These are phyloP conservation scores for Numenius phaeopus DNA, from an alignment of 2,797 vertebrate species.

Conservation along the genomic window DNA sequence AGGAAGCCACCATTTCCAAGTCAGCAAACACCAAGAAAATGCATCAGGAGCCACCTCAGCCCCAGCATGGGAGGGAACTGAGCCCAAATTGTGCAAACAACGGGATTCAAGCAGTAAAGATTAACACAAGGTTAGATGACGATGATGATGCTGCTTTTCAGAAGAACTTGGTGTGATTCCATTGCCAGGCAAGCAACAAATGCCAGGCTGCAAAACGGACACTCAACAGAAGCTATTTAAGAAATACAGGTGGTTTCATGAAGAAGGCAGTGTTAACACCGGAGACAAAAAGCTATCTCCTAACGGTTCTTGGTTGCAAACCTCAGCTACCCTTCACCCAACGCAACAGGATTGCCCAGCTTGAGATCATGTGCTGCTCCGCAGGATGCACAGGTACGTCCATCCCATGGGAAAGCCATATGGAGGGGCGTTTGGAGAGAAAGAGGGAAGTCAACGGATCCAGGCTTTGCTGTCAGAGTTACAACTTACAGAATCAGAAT, in stretches of 20 bases:
- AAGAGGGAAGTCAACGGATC: accelerated
- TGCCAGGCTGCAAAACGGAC: neutral
- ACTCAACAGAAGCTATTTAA: accelerated
- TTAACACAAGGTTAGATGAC: neutral
- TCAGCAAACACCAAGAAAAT: neutral
- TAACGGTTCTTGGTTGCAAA: neutral
- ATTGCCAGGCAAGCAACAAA: neutral
- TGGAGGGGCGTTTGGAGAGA: accelerated
- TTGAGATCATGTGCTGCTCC: accelerated
- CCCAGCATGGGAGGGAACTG: neutral
- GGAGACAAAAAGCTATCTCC: neutral
- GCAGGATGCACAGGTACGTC: accelerated
- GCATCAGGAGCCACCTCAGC: neutral
- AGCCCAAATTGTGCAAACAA: neutral
- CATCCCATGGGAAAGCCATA: neutral
- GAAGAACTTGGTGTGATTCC: neutral
- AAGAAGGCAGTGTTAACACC: neutral
- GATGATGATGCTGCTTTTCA: neutral
- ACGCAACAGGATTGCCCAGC: accelerated
- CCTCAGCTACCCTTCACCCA: neutral
- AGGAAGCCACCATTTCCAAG: neutral
- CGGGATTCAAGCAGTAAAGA: neutral
- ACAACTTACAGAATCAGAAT: neutral
- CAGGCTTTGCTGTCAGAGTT: neutral
- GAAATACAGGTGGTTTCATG: neutral